Evolutionary conservation across 2,113 vertebrate species (phyloP), one percentile per base, ranked within the genome.

Genomic region (Nycticorax nycticorax): DNA sequence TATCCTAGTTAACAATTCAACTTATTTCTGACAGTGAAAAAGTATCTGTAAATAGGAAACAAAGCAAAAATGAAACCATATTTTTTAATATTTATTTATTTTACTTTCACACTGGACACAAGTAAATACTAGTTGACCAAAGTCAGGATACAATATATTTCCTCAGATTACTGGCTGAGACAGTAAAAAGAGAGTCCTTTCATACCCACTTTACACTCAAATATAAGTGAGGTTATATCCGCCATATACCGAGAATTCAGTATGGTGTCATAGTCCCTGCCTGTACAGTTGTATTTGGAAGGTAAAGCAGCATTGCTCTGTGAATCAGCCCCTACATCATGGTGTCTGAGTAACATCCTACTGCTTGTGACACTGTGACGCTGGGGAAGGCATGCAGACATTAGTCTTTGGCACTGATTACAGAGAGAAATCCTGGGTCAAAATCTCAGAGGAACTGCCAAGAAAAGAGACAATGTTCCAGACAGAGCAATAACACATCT

Each of bases 61-160:
- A 90, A 90, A 92, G 74, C 50, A 92, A 93, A 92, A 95, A 92
- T 92, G 79, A 91, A 95, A 57, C 59, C 57, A 33, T 57, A 88
- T 71, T 92, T 96, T 77, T 5, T 50, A 92, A 57, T 86, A 82
- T 73, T 92, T 95, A 37, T 97, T 97, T 92, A 95, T 95, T 96
- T 96, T 83, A 67, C 68, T 92, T 93, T 69, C 64, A 92, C 63
- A 91, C 85, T 96, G 92, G 93, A 83, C 47, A 96, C 45, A 84
- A 91, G 33, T 83, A 68, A 85, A 56, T 83, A 69, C 27, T 91
- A 66, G 22, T 77, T 92, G 41, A 81, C n/a, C 80, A n/a, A 92
- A 88, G 37, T 92, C 60, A 91, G 59, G n/a, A 89, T 96, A 94
- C 85, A 93, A 53, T 72, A 10, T 88, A 86, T 80, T 88, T 95